These are phyloP conservation scores for Clavelina lepadiformis DNA, from an alignment of 23 tunicate genomes.

Conservation along the genomic window DNA sequence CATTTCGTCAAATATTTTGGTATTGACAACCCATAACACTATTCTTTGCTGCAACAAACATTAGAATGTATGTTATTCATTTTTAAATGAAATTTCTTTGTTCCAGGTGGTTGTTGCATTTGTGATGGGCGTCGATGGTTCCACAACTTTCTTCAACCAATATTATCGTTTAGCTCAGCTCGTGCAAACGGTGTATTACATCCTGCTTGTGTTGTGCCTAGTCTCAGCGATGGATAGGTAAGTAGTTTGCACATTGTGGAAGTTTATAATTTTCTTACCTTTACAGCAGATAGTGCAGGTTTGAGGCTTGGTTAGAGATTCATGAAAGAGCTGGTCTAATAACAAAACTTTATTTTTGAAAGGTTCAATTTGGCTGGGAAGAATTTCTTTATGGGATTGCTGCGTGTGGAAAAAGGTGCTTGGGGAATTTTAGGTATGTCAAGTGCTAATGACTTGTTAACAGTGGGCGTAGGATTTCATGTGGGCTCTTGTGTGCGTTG, in stretches of 20 bases:
- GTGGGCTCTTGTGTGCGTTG: no score
- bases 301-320: constrained; percentile 1
- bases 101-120: constrained; percentile 39
- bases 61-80: no score
- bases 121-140: constrained; percentile 23
- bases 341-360: no score
- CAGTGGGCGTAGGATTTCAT: not conserved
- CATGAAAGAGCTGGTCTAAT: constrained; percentile 21
- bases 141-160: constrained; percentile 37
- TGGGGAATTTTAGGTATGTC: constrained; percentile 7
- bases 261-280: not conserved
- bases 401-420: constrained; percentile 30
- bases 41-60: no score
- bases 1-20: no score
- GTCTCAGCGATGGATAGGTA: constrained; percentile 78
- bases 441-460: no score
- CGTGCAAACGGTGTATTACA: constrained; percentile 48
- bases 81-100: no score
- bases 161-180: constrained; percentile 54
- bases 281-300: not conserved
- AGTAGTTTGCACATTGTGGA: no score
- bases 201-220: constrained; percentile 31
- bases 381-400: constrained; percentile 20
- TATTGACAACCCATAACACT: no score
- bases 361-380: no score